These are phyloP conservation scores for Fragum fragum DNA, from an alignment of 2,888 invertebrate genomes.

Conservation along the genomic window DNA sequence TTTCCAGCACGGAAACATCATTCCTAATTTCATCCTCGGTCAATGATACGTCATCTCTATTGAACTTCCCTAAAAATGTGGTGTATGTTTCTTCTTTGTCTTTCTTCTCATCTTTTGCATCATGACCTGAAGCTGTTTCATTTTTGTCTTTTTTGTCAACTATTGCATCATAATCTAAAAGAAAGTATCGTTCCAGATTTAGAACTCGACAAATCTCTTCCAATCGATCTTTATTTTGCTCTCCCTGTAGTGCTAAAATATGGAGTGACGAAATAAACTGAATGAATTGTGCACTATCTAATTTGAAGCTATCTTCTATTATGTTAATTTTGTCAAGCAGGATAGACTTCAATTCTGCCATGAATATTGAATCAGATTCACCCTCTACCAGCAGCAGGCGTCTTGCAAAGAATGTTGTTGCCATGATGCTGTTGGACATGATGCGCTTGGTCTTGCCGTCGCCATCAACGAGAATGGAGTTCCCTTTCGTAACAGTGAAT, in stretches of 20 bases:
- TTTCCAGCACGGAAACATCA: too few species aligned
- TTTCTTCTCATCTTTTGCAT: too few species aligned
- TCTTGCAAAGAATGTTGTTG: conserved; percentile 14
- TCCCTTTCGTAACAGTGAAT: background rate
- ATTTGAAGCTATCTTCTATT: background rate
- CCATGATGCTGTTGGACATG: background rate
- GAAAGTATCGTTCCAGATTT: background rate
- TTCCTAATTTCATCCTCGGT: too few species aligned
- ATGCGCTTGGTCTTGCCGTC: conserved; percentile 10
- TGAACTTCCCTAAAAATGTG: too few species aligned
- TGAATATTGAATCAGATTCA: background rate
- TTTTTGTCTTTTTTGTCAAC: background rate
- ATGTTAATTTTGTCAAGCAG: background rate
- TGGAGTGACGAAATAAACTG: conserved; percentile 14
- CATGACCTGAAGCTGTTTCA: too few species aligned
- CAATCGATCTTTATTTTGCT: conserved; percentile 1
- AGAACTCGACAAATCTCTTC: conserved; percentile 3
- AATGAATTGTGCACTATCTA: background rate
- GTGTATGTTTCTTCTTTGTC: too few species aligned
- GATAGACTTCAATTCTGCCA: conserved; percentile 1
- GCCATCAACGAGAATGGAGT: background rate
- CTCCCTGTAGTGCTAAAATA: conserved; percentile 7
- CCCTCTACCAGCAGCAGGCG: conserved; percentile 34
- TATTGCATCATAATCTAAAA: conserved; percentile 24
- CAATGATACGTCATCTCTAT: too few species aligned